Evolutionary conservation across 2,797 vertebrate genomes (phyloP).

Genomic region (Lepidocolaptes lacrymiger): DNA sequence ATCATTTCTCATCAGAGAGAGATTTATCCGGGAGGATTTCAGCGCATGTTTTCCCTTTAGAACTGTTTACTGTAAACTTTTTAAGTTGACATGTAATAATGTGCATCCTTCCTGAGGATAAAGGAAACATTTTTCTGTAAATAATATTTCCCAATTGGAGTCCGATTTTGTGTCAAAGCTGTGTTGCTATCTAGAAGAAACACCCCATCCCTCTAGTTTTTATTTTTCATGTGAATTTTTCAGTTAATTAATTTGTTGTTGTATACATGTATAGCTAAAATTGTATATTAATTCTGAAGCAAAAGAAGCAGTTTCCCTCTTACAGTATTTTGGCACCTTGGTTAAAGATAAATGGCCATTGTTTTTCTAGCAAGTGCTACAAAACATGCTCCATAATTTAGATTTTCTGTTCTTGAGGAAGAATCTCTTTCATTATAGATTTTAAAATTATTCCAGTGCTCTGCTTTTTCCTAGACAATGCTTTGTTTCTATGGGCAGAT

Average conservation of each 20-base stretch:
- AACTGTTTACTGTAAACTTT: not conserved
- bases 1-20: not conserved
- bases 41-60: not conserved
- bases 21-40: not conserved
- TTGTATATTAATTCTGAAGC: not conserved
- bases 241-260: conserved; percentile 9
- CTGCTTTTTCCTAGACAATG: not conserved
- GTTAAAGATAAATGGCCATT: not conserved
- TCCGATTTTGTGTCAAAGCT: not conserved
- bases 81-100: not conserved
- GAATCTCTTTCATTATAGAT: not conserved
- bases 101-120: not conserved
- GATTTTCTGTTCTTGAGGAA: not conserved
- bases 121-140: not conserved
- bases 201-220: not conserved
- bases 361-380: not conserved
- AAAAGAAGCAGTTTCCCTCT: not conserved
- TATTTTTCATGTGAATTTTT: not conserved
- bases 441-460: not conserved
- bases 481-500: not conserved
- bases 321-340: not conserved
- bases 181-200: not conserved
- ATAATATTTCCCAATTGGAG: not conserved
- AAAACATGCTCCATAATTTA: not conserved
- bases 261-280: not conserved